Base-by-base conservation (phyloP, 1,140 invertebrate species). In the Drosophila tristis region DNA sequence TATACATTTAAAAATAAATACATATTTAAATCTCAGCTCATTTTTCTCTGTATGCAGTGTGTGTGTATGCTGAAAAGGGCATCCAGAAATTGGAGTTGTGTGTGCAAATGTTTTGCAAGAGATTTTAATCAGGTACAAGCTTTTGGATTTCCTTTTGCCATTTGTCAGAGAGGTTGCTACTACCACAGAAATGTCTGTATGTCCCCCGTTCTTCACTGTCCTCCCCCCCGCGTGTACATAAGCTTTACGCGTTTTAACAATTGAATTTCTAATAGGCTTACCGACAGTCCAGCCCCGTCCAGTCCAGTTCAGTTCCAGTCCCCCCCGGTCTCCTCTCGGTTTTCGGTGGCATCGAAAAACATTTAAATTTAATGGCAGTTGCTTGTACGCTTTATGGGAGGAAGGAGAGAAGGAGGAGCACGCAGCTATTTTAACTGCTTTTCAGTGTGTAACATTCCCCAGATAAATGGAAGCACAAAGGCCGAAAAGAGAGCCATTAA, bases 211-310 rank as follows among this genome's bases (percentile, higher is more conserved):
- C 55, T 60, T 25, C 56, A 31, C 50, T 50, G 25, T 25, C 23
- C 1, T 4, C 31, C 31, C 8, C 7, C 5, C 39, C 11, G 20
- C 1, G 11, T 39, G 35, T 39, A 39, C 35, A 44, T 26, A 45
- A 26, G 56, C 47, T 55, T 35, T 47, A 35, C 61, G 42, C 48
- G 58, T 74, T 81, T 73, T 74, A 59, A 68, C 80, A 77, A 85
- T 87, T 81, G 82, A 87, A 87, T 87, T 82, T 86, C 74, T 87
- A 87, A 86, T 87, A 82, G 81, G 70, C 74, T 78, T 86, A 81
- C 47, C 64, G 6, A 23, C 42, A 9, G 43, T 16, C n/a, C 16
- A 20, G 11, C 25, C 43, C 31, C 7, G n/a, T 11, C 6, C 25
- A 16, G 15, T 29, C 5, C 26, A 29, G 26, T 15, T 16, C 49